Percentiles rank a stretch among this genome's conserved stretches.
Evolutionary conservation across 2,888 invertebrate genomes (phyloP).

Genomic region (Meiosimyza decipiens): DNA sequence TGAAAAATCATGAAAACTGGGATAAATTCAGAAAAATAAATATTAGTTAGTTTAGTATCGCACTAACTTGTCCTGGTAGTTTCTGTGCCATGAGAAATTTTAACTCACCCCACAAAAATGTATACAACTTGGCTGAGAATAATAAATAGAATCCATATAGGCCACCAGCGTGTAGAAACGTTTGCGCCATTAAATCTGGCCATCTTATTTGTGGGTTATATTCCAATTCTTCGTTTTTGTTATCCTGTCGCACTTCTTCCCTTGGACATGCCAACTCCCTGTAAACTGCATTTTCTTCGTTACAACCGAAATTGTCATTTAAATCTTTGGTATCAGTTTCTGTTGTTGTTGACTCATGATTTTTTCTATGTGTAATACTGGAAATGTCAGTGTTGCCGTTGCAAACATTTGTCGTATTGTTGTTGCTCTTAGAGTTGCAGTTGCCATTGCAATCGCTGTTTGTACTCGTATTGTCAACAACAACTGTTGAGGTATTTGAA

Average conservation of each 20-base stretch:
- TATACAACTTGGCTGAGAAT: conserved; percentile 72
- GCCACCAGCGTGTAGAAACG: conserved; percentile 76
- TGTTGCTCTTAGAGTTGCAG: not conserved
- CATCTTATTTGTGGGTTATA: conserved; percentile 76
- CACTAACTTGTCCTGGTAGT: too few species aligned
- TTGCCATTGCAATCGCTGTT: not conserved
- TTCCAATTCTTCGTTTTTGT: conserved; percentile 42
- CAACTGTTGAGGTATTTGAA: not conserved
- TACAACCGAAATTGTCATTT: conserved; percentile 56
- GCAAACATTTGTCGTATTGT: not conserved
- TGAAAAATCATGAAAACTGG: not conserved
- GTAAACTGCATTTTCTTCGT: conserved; percentile 60
- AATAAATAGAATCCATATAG: conserved; percentile 78
- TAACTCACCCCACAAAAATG: conserved; percentile 79
- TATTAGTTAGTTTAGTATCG: not conserved
- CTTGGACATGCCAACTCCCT: conserved; percentile 43
- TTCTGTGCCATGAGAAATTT: not conserved
- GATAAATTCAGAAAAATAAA: not conserved
- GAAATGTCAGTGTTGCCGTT: conserved; percentile 19
- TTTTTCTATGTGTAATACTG: conserved; percentile 42
- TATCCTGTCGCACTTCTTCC: not conserved
- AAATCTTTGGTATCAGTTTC: conserved; percentile 45
- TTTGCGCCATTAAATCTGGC: conserved; percentile 78
- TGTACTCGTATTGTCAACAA: conserved; percentile 12
- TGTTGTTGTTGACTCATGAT: not conserved